Conservation (phyloP, 1,140 invertebrate genomes). For the Orchesella cincta region DNA sequence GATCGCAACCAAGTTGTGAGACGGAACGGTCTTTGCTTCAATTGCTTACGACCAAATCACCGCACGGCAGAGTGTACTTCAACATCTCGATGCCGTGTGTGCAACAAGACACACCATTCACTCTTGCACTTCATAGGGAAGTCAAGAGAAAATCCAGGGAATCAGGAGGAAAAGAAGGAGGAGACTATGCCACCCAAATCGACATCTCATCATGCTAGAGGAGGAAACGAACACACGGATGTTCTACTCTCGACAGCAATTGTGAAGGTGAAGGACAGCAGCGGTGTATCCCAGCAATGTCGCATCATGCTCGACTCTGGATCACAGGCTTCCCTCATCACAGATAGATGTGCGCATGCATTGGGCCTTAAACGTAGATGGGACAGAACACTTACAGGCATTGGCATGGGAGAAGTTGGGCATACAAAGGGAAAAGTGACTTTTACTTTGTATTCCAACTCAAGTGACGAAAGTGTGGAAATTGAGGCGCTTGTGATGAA, state of each 20-base stretch:
- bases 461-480: background rate
- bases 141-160: background rate
- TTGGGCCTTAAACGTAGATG: background rate
- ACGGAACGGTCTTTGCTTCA: background rate
- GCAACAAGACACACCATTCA: background rate
- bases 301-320: constrained; percentile 4
- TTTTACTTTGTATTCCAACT: background rate
- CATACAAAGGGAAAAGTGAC: background rate
- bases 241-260: background rate
- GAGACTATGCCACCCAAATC: background rate
- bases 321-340: background rate
- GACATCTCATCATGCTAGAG: background rate
- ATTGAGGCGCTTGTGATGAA: background rate
- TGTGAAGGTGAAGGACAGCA: background rate
- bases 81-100: background rate
- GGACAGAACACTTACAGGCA: background rate
- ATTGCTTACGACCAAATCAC: background rate
- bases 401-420: background rate
- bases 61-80: background rate
- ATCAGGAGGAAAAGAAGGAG: background rate
- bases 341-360: background rate
- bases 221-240: background rate
- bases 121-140: constrained; percentile 14
- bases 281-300: background rate
- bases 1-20: background rate